These are phyloP conservation scores for Onychomys leucogaster DNA, from an alignment of 2,797 vertebrate species.

Conservation along the genomic window DNA sequence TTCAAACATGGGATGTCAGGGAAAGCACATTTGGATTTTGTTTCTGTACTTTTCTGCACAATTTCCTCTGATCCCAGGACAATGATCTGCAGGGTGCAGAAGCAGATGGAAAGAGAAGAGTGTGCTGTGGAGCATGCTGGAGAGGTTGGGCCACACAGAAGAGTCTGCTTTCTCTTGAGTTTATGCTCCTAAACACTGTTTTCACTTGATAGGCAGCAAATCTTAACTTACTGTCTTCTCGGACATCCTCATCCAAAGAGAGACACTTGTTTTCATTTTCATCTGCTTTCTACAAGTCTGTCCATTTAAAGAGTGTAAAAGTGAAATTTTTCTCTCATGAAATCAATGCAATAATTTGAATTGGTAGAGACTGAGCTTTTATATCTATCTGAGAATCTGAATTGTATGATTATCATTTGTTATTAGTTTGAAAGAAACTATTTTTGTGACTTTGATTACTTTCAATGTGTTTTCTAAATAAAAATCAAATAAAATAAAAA, in stretches of 20 bases:
- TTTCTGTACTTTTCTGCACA: constrained; percentile 73
- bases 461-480: constrained; percentile 40
- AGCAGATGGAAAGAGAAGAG: constrained; percentile 78
- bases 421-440: not conserved
- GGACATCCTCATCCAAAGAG: constrained; percentile 12
- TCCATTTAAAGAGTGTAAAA: constrained; percentile 10
- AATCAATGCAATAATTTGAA: constrained; percentile 34
- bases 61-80: constrained; percentile 77
- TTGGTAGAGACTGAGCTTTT: not conserved
- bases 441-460: not conserved
- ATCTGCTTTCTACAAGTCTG: constrained; percentile 31
- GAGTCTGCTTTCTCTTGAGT: constrained; percentile 25
- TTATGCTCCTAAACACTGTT: constrained; percentile 55
- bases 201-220: constrained; percentile 65
- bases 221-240: constrained; percentile 63
- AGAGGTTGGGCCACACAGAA: constrained; percentile 53
- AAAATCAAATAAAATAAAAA: not conserved
- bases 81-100: constrained; percentile 65
- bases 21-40: constrained; percentile 62
- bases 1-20: constrained; percentile 43
- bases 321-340: constrained; percentile 41
- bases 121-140: constrained; percentile 43
- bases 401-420: not conserved
- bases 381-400: not conserved
- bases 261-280: constrained; percentile 52